These are phyloP conservation scores for Mungos mungo DNA, from an alignment of 2,113 vertebrate species.

Conservation along the genomic window DNA sequence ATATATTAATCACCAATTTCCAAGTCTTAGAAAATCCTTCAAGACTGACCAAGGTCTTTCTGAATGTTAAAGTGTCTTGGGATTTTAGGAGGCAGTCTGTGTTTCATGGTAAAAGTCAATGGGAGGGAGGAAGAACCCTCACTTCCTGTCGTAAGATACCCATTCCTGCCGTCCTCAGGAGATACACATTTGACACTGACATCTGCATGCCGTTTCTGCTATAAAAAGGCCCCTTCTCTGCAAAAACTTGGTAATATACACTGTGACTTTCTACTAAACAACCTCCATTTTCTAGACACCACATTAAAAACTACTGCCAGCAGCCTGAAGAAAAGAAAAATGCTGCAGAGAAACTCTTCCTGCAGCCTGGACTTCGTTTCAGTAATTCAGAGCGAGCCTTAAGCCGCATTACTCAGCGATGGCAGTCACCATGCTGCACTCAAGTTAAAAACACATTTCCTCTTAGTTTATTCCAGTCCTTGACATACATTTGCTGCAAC, in stretches of 20 bases:
- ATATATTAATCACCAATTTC: not conserved
- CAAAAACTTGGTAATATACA: conserved; percentile 46
- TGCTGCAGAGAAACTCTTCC: not conserved
- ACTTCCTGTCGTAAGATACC: not conserved
- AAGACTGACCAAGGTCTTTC: not conserved
- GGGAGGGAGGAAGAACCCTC: not conserved
- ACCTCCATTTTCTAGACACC: conserved; percentile 39
- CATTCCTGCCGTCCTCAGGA: not conserved
- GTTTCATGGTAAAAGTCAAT: not conserved
- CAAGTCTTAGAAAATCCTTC: conserved; percentile 24
- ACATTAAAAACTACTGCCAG: conserved; percentile 61
- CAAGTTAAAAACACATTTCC: conserved; percentile 70
- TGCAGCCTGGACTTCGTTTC: conserved; percentile 59
- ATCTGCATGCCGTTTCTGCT: conserved; percentile 36
- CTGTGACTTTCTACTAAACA: conserved; percentile 58
- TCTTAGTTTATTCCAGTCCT: conserved; percentile 58
- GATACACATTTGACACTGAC: not conserved
- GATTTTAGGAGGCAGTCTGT: conserved; percentile 29
- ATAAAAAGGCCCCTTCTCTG: conserved; percentile 46
- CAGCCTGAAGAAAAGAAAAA: not conserved
- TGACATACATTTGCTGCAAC: conserved; percentile 14
- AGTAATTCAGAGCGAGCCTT: conserved; percentile 35
- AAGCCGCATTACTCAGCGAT: not conserved
- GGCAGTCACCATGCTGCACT: not conserved
- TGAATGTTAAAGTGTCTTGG: not conserved